Percentiles rank a stretch among this genome's conserved stretches.
Conservation (phyloP, 2,113 vertebrate genomes). For the Colistium nudipinnis region DNA sequence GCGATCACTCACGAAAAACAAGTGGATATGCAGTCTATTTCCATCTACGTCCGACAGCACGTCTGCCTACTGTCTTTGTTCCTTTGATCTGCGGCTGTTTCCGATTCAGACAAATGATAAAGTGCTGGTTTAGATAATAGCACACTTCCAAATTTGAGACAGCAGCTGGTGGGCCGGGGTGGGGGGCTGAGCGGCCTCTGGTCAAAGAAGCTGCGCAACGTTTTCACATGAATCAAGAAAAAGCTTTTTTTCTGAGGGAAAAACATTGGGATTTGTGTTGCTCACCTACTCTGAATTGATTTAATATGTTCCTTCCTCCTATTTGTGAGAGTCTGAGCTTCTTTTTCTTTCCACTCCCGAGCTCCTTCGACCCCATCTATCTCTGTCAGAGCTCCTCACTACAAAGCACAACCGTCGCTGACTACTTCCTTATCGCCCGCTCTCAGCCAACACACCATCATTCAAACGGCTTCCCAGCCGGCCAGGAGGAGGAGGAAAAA, state of each 20-base stretch:
- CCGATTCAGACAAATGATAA: background rate
- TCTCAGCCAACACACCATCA: conserved; percentile 58
- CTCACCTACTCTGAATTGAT: no score
- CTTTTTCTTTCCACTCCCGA: conserved; percentile 24
- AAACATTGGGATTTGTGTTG: no score
- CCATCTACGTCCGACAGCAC: background rate
- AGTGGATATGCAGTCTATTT: no score
- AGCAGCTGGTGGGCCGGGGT: background rate
- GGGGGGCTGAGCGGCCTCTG: no score
- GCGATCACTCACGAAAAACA: no score
- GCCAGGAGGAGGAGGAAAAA: background rate
- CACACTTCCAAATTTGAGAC: background rate
- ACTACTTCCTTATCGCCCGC: conserved; percentile 62
- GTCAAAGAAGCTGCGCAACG: no score
- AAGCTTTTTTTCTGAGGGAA: no score
- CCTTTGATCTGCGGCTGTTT: background rate
- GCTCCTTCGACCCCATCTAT: conserved; percentile 57
- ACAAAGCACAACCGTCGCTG: conserved; percentile 38
- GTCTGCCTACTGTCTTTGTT: background rate
- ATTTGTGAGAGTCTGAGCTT: conserved; percentile 12
- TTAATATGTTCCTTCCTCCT: no score
- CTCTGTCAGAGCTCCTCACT: conserved; percentile 50
- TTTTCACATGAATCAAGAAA: no score
- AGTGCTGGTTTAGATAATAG: background rate
- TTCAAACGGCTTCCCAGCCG: conserved; percentile 48